Evolutionary conservation across 1,140 invertebrate species (phyloP), one percentile per base, ranked within the genome.

Genomic region (Drosophila ironensis): DNA sequence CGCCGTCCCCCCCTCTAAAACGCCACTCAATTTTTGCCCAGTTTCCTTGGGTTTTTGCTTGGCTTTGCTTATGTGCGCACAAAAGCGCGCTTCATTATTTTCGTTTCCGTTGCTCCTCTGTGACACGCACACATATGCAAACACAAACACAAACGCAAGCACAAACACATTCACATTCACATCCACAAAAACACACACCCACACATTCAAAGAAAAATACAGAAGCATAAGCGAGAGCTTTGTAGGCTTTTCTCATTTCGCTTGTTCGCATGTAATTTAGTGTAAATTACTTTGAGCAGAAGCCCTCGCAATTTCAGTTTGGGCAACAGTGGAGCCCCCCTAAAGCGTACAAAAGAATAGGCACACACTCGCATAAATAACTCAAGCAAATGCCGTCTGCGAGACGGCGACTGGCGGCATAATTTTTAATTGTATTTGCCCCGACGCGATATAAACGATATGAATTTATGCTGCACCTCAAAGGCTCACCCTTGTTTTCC

Each of bases 251-350:
- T 57, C 70, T 63, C 60, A 63, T 63, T 63, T 61, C 30, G 47
- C 73, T 77, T 77, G 73, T 77, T 71, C 68, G 73, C 75, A 77
- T 72, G 74, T 78, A 78, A 78, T 78, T 78, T 78, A 78, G 69
- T 78, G 74, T 78, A 78, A 78, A 78, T 78, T 78, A 78, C 75
- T 78, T 78, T 78, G 69, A 75, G 57, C 63, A 63, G 53, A 77
- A 78, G 46, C 67, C 73, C 50, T 42, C 45, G 28, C 72, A 72
- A 60, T 72, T 61, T 68, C 44, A 66, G 50, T 66, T 59, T 67
- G 59, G 53, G 66, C 53, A 59, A n/a, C n/a, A n/a, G n/a, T n/a
- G 9, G n/a, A 51, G 40, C 61, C 63, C 54, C 40, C 25, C 19
- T 59, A 38, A 40, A 28, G 17, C 70, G 53, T 28, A 51, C 40